These are phyloP conservation scores for Hyppa rectilinea DNA, from an alignment of 2,888 invertebrate genomes.

Conservation along the genomic window DNA sequence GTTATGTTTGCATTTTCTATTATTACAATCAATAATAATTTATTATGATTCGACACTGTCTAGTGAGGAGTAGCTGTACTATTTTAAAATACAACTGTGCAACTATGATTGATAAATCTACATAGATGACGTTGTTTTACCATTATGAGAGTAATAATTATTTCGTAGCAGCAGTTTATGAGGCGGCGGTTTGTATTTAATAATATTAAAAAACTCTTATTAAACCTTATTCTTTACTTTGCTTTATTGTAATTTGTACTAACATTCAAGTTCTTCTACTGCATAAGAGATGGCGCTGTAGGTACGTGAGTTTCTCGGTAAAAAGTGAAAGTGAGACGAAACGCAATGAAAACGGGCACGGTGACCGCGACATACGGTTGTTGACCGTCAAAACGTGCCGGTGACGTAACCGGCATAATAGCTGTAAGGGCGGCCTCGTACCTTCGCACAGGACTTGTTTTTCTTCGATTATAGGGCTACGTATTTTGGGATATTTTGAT, in stretches of 20 bases:
- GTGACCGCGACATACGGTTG: conserved; percentile 85
- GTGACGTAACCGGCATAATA: conserved; percentile 80
- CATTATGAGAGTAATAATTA: neutral
- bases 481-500: conserved; percentile 36
- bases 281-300: conserved; percentile 57
- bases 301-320: conserved; percentile 24
- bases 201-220: neutral
- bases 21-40: too few species aligned
- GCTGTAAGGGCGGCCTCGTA: conserved; percentile 55
- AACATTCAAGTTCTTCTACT: conserved; percentile 35
- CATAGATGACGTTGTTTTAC: conserved; percentile 3
- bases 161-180: neutral
- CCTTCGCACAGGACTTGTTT: conserved; percentile 51
- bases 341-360: conserved; percentile 76
- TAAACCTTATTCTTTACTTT: neutral
- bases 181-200: neutral
- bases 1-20: neutral
- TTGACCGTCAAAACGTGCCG: conserved; percentile 85
- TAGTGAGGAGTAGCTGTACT: conserved; percentile 29
- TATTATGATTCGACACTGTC: neutral
- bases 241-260: neutral
- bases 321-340: conserved; percentile 83
- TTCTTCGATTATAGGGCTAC: conserved; percentile 46
- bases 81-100: neutral
- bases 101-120: neutral